Percentiles rank a stretch among this genome's conserved stretches.
phyloP scores from a whole-genome alignment of 2,113 vertebrate species.

The Eleginops maclovinus region DNA sequence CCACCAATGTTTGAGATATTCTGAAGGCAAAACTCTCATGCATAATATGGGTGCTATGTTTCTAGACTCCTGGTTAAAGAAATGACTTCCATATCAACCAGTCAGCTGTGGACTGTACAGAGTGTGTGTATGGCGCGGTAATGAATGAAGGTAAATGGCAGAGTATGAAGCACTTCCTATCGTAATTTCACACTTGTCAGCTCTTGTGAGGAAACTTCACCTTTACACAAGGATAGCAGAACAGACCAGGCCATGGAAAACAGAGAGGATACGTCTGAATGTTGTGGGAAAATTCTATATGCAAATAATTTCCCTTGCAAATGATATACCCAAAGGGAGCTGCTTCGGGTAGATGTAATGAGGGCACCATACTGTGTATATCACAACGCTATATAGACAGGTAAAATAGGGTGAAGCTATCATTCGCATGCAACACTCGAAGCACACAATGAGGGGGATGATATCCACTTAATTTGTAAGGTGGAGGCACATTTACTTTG shows the following conservation, averaged over 20 bases:
- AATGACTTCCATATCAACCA: conserved; percentile 71
- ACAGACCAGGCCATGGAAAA: conserved; percentile 63
- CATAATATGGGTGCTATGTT: conserved; percentile 58
- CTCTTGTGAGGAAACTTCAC: conserved; percentile 83
- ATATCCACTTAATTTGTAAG: conserved; percentile 18
- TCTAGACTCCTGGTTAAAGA: conserved; percentile 50
- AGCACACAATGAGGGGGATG: background rate
- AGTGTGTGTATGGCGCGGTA: conserved; percentile 58
- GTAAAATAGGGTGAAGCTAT: conserved; percentile 19
- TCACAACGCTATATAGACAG: background rate
- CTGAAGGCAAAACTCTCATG: conserved; percentile 57
- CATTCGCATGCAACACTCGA: background rate
- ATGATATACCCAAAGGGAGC: conserved; percentile 11
- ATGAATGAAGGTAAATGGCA: conserved; percentile 83
- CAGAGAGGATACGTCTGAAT: conserved; percentile 57
- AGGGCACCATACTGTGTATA: background rate
- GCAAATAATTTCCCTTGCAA: conserved; percentile 69
- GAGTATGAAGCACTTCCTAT: conserved; percentile 78
- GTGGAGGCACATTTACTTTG: conserved; percentile 35
- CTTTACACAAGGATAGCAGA: conserved; percentile 81
- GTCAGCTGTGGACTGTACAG: conserved; percentile 62
- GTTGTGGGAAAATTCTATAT: conserved; percentile 62
- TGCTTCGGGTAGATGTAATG: background rate
- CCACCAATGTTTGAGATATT: conserved; percentile 47
- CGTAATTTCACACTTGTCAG: conserved; percentile 87